phyloP scores from a whole-genome alignment of 2,113 vertebrate genomes.

The Piaya cayana region DNA sequence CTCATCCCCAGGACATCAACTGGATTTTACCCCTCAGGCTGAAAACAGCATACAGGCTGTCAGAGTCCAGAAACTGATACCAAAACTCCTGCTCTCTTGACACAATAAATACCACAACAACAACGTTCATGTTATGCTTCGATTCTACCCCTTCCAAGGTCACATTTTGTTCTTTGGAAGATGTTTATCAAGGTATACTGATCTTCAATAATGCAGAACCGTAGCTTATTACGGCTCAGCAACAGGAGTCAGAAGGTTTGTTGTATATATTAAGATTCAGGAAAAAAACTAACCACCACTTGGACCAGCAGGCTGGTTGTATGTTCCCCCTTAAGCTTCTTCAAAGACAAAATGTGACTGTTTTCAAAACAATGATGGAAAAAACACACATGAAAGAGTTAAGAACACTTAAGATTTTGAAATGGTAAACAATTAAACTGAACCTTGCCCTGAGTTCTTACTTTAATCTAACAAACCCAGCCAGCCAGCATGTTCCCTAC shows the following conservation, averaged over 20 bases:
- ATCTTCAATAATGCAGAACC: background rate
- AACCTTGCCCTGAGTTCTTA: constrained; percentile 67
- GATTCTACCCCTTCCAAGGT: background rate
- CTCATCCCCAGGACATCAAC: background rate
- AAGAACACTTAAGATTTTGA: constrained; percentile 59
- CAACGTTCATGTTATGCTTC: background rate
- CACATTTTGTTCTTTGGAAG: background rate
- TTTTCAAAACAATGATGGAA: constrained; percentile 56
- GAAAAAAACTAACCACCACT: background rate
- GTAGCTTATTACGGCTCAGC: background rate
- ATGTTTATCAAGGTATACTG: background rate
- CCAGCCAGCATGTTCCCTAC: constrained; percentile 45
- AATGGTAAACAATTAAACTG: constrained; percentile 66
- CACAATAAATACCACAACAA: background rate
- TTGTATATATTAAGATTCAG: background rate
- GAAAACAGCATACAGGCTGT: background rate
- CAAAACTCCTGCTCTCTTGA: background rate
- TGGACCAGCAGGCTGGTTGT: background rate
- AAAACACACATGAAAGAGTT: constrained; percentile 67
- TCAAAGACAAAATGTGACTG: constrained; percentile 45
- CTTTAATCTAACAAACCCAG: constrained; percentile 62
- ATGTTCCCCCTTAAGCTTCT: constrained; percentile 1
- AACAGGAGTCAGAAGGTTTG: background rate
- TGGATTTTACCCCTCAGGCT: background rate
- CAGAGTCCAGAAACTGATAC: background rate